Evolutionary conservation across 2,888 invertebrate species (phyloP).

Genomic region (Melolontha melolontha): DNA sequence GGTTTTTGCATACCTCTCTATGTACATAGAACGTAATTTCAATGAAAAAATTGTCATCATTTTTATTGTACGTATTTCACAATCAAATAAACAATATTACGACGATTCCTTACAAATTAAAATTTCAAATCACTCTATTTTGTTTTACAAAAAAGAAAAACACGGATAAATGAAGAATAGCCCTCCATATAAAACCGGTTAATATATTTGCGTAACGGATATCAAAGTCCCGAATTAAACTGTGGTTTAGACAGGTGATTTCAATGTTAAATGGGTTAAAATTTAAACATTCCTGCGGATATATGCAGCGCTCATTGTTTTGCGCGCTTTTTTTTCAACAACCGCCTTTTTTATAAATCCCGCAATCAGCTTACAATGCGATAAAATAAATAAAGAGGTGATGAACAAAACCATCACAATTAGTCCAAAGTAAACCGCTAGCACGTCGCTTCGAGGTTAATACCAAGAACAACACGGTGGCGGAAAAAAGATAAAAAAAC

Average conservation of each 20-base stretch:
- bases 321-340: not conserved
- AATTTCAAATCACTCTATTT: no score
- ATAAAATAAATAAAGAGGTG: conserved; percentile 40
- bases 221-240: no score
- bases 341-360: conserved; percentile 8
- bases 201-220: no score
- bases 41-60: no score
- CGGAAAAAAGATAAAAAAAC: conserved; percentile 17
- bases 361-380: conserved; percentile 40
- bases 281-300: conserved; percentile 17
- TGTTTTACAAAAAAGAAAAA: no score
- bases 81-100: no score
- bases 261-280: conserved; percentile 12
- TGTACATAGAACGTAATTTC: no score
- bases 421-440: conserved; percentile 27
- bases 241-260: conserved; percentile 1
- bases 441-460: conserved; percentile 15
- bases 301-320: not conserved
- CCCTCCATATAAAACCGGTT: no score
- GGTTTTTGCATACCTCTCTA: no score
- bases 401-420: conserved; percentile 38
- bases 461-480: conserved; percentile 18
- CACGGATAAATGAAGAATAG: no score
- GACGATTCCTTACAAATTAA: no score
- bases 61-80: no score